Conservation (phyloP, 2,113 vertebrate species). For the Crotophaga sulcirostris region DNA sequence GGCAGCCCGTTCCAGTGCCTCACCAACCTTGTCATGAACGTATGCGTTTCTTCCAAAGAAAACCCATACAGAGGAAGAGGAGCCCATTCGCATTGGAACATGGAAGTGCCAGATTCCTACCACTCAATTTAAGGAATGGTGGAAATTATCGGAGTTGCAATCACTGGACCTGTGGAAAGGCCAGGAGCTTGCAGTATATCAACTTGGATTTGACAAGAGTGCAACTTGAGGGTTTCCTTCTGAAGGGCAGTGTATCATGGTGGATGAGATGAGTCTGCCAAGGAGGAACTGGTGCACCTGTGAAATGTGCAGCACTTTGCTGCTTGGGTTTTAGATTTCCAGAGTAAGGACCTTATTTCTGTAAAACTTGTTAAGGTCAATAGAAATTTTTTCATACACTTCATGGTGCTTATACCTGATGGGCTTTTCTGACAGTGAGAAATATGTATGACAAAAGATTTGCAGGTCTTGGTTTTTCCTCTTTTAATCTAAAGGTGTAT, state of each 20-base stretch:
- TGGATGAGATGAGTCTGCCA: not conserved
- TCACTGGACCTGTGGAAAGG: not conserved
- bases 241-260: rapidly evolving
- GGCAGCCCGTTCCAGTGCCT: too few relatives aligned
- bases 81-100: not conserved
- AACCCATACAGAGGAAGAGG: rapidly evolving
- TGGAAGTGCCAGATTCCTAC: not conserved
- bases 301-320: not conserved
- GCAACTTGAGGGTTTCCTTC: not conserved
- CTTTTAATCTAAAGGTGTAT: not conserved
- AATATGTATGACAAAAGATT: not conserved
- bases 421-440: not conserved
- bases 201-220: not conserved
- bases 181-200: not conserved
- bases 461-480: not conserved
- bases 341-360: not conserved
- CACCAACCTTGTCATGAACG: too few relatives aligned
- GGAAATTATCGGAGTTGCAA: not conserved
- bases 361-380: not conserved
- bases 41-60: not conserved
- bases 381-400: not conserved
- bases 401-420: not conserved
- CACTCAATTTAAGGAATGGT: not conserved
- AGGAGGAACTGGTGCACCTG: not conserved
- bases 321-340: not conserved